A percentile compares a stretch with the other conserved stretches of the same genome.
phyloP scores from a whole-genome alignment of 2,888 invertebrate genomes.

The Conus canariensis region DNA sequence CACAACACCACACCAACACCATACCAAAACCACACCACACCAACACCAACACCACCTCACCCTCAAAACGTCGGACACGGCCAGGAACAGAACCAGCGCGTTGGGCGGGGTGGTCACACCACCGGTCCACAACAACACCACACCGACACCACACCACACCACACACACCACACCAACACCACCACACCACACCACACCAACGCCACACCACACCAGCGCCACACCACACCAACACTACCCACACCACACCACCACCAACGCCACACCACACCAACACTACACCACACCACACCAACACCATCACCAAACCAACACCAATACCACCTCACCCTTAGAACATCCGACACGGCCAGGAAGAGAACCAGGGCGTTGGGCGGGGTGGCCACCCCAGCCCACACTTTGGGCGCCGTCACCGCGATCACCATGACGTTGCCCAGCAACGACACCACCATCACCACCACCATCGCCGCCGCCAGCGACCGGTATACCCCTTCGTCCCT shows the following conservation, averaged over 20 bases:
- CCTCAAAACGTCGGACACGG: constrained; percentile 27
- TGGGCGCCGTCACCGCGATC: constrained; percentile 25
- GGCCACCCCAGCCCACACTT: constrained; percentile 14
- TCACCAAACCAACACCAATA: not conserved
- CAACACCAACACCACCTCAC: not conserved
- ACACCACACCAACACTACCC: not conserved
- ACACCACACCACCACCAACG: not conserved
- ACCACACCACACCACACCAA: no score
- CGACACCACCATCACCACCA: not conserved
- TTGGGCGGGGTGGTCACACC: constrained; percentile 12
- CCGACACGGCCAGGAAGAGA: constrained; percentile 27
- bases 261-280: not conserved
- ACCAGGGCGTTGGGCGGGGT: constrained; percentile 26
- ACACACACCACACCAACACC: no score
- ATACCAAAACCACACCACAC: no score
- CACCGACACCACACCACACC: not conserved
- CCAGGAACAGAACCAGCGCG: constrained; percentile 27
- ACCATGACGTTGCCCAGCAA: constrained; percentile 24
- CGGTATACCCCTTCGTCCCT: not conserved
- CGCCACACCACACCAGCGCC: no score
- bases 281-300: not conserved
- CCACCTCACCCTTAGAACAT: constrained; percentile 5
- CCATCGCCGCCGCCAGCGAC: constrained; percentile 1
- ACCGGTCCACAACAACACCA: no score
- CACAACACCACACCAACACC: no score